A percentile compares a stretch with the other conserved stretches of the same genome.
Evolutionary conservation across 2,113 vertebrate species (phyloP).

Genomic region (Craseonycteris thonglongyai): DNA sequence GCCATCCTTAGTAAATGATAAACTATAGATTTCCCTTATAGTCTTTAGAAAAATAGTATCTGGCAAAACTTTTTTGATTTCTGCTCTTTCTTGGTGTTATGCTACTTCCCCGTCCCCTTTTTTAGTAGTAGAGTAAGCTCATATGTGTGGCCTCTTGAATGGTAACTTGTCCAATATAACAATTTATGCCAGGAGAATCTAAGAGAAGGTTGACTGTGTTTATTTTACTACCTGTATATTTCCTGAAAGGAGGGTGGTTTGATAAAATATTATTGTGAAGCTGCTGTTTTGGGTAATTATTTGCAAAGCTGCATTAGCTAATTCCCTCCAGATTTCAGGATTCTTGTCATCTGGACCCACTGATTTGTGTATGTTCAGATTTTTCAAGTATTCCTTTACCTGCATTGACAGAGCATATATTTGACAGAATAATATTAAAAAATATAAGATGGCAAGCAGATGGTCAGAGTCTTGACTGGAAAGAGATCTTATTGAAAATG

Average conservation of each 20-base stretch:
- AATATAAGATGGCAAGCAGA: conserved; percentile 74
- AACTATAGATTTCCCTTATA: background rate
- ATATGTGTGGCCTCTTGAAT: background rate
- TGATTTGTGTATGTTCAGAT: conserved; percentile 62
- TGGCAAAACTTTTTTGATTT: background rate
- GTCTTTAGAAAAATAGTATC: background rate
- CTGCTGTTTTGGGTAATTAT: conserved; percentile 31
- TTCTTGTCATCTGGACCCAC: conserved; percentile 49
- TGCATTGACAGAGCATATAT: conserved; percentile 63
- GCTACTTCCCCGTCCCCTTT: background rate
- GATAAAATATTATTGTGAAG: background rate
- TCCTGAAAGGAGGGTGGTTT: background rate
- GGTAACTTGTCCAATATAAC: background rate
- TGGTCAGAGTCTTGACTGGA: conserved; percentile 68
- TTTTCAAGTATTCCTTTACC: conserved; percentile 65
- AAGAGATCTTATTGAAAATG: conserved; percentile 63
- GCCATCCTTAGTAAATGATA: background rate
- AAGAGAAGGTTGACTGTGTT: conserved; percentile 31
- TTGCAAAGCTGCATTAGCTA: conserved; percentile 43
- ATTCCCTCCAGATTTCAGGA: conserved; percentile 54
- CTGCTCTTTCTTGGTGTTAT: background rate
- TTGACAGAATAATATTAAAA: conserved; percentile 74
- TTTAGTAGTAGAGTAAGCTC: background rate
- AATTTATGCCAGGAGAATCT: background rate
- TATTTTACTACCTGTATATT: conserved; percentile 7